Evolutionary conservation across 2,113 vertebrate genomes (phyloP), one percentile per base, ranked within the genome.

Genomic region (Coracopsis vasa): DNA sequence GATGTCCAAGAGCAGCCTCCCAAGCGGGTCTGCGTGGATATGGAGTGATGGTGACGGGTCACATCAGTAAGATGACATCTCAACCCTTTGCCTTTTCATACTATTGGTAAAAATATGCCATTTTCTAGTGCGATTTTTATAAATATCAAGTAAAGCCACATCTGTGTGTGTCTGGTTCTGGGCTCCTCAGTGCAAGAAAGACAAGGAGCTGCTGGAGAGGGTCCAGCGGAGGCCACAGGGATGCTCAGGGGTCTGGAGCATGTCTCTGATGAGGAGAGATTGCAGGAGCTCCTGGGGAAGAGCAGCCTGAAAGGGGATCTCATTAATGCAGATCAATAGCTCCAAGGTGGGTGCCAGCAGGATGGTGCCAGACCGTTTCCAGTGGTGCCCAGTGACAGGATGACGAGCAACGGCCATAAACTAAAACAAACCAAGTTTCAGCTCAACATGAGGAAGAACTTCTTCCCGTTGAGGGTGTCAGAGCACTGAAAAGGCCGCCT

Each of bases 11-110:
- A 94, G 64, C 93, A 96, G 80, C 94, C 96, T 16, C 90, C 95
- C 51, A 98, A 98, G 86, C 91, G 95, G 71, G 41, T 97, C 64
- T 98, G 98, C 11, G 17, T 75, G 19, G 97, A 85, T 5, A 1
- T 5, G 1, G 79, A 94, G 66, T 95, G 53, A 91, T 0, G 42
- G 47, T 1, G 47, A 53, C 0, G 0, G 39, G 16, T 9, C 37
- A 11, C 42, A n/a, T 9, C 56, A 8, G n/a, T 1, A 0, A 2
- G 5, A 4, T 17, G 13, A 8, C 12, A 8, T 39, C 20, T 24
- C 7, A 14, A 8, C 2, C 1, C 28, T 12, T 35, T 1, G 2
- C 4, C 29, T 33, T 31, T n/a, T 18, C 0, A 8, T 35, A 23
- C 56, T 15, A 23, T 15, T 58, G 56, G 33, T 58, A 48, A 21